Conservation (phyloP, 1,140 invertebrate species). For the Temnothorax nylanderi region DNA sequence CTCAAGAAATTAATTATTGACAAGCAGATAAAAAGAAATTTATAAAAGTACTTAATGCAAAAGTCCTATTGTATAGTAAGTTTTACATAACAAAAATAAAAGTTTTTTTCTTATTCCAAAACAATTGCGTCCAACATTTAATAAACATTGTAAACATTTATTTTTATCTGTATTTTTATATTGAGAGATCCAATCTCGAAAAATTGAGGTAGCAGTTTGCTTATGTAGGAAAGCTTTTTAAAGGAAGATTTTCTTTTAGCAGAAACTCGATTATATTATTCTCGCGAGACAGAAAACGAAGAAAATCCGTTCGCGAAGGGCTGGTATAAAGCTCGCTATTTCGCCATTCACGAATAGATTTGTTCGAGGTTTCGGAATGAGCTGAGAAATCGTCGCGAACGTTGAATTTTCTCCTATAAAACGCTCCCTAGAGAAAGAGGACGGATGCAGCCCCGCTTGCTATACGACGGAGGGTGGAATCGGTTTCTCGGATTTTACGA, state of each 20-base stretch:
- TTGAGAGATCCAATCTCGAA: not conserved
- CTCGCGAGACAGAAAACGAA: constrained; percentile 31
- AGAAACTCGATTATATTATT: constrained; percentile 54
- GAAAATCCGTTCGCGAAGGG: constrained; percentile 24
- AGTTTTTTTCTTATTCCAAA: not conserved
- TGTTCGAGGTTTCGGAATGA: constrained; percentile 72
- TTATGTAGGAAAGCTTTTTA: constrained; percentile 24
- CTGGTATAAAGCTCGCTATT: constrained; percentile 52
- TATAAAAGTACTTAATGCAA: not conserved
- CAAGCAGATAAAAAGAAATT: not conserved
- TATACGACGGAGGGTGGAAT: constrained; percentile 69
- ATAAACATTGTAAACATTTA: not conserved
- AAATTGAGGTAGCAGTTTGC: constrained; percentile 14
- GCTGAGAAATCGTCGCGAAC: constrained; percentile 70
- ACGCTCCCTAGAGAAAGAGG: constrained; percentile 63
- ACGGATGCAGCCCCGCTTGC: constrained; percentile 42
- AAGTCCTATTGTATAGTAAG: not conserved
- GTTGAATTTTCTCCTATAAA: constrained; percentile 74
- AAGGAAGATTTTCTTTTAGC: constrained; percentile 18
- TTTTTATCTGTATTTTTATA: constrained; percentile 14
- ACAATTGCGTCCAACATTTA: not conserved
- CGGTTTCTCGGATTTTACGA: constrained; percentile 76
- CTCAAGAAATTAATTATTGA: constrained; percentile 2
- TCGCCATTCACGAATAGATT: constrained; percentile 72
- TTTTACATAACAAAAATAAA: not conserved